Evolutionary conservation across 2,888 invertebrate species (phyloP).

Genomic region (Anorthoa munda): DNA sequence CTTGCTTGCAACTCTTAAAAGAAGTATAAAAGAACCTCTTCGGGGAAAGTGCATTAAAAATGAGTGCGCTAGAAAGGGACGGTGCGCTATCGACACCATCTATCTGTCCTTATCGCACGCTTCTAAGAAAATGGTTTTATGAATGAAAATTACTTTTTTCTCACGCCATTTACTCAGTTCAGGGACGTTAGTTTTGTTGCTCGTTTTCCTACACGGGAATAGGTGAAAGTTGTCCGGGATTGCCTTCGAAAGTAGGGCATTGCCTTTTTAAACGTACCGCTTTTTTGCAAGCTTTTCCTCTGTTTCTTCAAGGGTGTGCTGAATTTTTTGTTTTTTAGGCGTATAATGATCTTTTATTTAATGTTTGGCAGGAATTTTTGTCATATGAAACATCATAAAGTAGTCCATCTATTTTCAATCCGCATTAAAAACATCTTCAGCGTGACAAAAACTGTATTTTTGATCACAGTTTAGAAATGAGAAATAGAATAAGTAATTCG

Average conservation of each 20-base stretch:
- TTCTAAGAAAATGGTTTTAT: slow-evolving; percentile 89
- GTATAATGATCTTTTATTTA: background rate
- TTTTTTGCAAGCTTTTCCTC: slow-evolving; percentile 21
- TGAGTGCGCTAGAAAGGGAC: slow-evolving; percentile 81
- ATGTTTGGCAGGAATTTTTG: background rate
- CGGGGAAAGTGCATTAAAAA: slow-evolving; percentile 89
- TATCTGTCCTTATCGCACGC: slow-evolving; percentile 74
- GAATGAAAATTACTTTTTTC: slow-evolving; percentile 90
- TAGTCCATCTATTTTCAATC: background rate
- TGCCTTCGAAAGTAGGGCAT: slow-evolving; percentile 70
- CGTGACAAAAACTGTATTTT: background rate
- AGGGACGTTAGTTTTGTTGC: slow-evolving; percentile 82
- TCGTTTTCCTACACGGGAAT: slow-evolving; percentile 76
- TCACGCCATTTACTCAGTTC: slow-evolving; percentile 86
- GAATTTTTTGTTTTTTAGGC: slow-evolving; percentile 6
- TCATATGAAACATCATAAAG: background rate
- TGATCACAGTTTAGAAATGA: background rate
- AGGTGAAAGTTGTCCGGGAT: slow-evolving; percentile 82
- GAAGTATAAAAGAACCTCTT: slow-evolving; percentile 83
- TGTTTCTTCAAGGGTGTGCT: slow-evolving; percentile 14
- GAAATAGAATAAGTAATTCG: background rate
- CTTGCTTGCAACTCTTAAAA: slow-evolving; percentile 81
- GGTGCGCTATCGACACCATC: slow-evolving; percentile 67
- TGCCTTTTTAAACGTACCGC: slow-evolving; percentile 52
- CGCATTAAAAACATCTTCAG: background rate